Percentiles rank a stretch among this genome's conserved stretches.
These are phyloP conservation scores for Lepetodrilus schrolli DNA, from an alignment of 2,888 invertebrate species.

Conservation along the genomic window DNA sequence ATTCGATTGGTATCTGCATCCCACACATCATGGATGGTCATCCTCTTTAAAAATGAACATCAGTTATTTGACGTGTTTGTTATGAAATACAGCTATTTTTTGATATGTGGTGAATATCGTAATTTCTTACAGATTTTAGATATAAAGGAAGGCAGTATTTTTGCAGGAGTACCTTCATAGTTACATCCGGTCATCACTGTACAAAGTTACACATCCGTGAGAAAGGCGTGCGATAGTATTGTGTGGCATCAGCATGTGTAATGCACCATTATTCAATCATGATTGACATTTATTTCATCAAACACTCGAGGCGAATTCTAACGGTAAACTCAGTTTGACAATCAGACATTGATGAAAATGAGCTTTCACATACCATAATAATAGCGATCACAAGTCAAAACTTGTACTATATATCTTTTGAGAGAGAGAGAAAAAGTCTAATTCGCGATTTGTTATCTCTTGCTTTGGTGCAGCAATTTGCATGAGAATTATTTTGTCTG, in stretches of 20 bases:
- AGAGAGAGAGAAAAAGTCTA: no score
- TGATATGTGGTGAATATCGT: not conserved
- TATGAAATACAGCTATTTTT: not conserved
- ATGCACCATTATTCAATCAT: not conserved
- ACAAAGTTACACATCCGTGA: conserved; percentile 6
- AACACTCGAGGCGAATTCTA: not conserved
- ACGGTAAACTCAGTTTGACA: not conserved
- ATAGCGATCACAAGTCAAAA: no score
- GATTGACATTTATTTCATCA: not conserved
- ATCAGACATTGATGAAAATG: not conserved
- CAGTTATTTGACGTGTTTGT: not conserved
- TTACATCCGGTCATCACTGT: not conserved
- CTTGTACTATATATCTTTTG: no score
- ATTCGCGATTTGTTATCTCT: no score
- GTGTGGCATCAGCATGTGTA: not conserved
- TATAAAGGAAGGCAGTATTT: conserved; percentile 17
- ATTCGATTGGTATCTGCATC: no score
- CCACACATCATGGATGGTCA: not conserved
- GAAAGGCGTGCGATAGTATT: conserved; percentile 2
- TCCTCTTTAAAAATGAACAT: not conserved
- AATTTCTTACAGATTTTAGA: conserved; percentile 6
- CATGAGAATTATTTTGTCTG: no score
- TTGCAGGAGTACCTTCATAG: not conserved
- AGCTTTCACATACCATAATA: no score
- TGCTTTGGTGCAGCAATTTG: no score